phyloP scores from a whole-genome alignment of 2,888 invertebrate species.

The Nysson spinosus region DNA sequence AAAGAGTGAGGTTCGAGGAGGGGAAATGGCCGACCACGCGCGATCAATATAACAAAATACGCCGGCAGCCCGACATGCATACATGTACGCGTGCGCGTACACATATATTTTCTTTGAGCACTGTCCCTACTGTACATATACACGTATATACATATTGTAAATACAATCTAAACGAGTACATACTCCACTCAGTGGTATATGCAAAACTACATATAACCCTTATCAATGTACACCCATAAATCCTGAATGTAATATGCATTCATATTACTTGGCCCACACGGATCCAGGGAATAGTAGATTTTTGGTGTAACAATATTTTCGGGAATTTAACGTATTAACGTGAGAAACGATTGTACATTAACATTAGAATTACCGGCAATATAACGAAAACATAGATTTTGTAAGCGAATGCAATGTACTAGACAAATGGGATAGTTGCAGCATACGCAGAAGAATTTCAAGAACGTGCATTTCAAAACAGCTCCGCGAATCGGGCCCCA shows the following conservation, averaged over 20 bases:
- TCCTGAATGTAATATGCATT: constrained; percentile 38
- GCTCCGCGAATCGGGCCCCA: neutral
- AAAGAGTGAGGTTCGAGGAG: constrained; percentile 58
- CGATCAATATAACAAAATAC: constrained; percentile 78
- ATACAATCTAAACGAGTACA: constrained; percentile 44
- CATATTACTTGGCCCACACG: constrained; percentile 38
- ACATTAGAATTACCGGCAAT: too few relatives aligned
- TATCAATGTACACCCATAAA: constrained; percentile 41
- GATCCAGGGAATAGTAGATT: too few relatives aligned
- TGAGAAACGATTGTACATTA: neutral
- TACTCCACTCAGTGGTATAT: neutral
- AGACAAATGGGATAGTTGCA: neutral
- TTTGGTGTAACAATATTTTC: too few relatives aligned
- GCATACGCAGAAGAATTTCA: neutral
- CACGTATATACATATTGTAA: constrained; percentile 31
- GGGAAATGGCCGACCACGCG: constrained; percentile 74
- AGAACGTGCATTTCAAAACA: neutral
- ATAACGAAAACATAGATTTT: too few relatives aligned
- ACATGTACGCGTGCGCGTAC: constrained; percentile 53
- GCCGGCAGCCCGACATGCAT: constrained; percentile 72
- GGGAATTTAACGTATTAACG: neutral
- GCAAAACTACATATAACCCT: constrained; percentile 30
- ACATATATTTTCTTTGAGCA: constrained; percentile 6
- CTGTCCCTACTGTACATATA: neutral
- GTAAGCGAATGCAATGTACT: neutral